These are phyloP conservation scores for Idaea straminata DNA, from an alignment of 2,888 invertebrate species.

Conservation along the genomic window DNA sequence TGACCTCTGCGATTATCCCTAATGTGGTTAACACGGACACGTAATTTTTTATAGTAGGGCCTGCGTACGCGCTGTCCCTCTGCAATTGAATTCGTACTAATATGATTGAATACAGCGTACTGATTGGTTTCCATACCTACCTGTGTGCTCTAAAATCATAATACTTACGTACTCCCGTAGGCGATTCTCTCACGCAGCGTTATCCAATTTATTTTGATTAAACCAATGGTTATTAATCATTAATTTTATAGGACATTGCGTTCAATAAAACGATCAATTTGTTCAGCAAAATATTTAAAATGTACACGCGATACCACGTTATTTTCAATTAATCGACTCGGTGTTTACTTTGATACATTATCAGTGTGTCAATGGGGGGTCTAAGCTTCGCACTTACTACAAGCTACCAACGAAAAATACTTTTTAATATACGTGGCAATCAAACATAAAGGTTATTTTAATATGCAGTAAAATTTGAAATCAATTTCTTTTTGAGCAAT, in stretches of 20 bases:
- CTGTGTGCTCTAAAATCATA: neutral
- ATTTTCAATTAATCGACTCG: conserved; percentile 65
- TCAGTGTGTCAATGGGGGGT: conserved; percentile 57
- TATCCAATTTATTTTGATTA: conserved; percentile 11
- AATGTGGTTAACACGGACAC: too few species aligned
- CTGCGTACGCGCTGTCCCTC: too few species aligned
- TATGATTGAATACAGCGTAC: too few species aligned
- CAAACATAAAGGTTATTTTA: conserved; percentile 73
- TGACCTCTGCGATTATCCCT: too few species aligned
- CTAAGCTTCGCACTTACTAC: conserved; percentile 39
- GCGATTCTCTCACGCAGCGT: neutral
- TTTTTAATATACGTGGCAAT: conserved; percentile 59
- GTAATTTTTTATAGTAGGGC: too few species aligned
- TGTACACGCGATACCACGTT: conserved; percentile 36
- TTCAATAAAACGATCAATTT: conserved; percentile 16
- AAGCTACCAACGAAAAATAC: conserved; percentile 34
- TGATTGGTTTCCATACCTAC: too few species aligned
- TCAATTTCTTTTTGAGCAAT: conserved; percentile 69
- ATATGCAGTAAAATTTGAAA: conserved; percentile 76
- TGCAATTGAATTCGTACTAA: too few species aligned
- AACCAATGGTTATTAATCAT: conserved; percentile 11
- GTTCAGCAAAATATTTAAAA: conserved; percentile 13
- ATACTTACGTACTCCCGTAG: neutral
- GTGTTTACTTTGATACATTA: conserved; percentile 64
- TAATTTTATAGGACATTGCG: conserved; percentile 12